Base-by-base conservation (phyloP, 2,113 vertebrate species). In the Clarias magur region DNA sequence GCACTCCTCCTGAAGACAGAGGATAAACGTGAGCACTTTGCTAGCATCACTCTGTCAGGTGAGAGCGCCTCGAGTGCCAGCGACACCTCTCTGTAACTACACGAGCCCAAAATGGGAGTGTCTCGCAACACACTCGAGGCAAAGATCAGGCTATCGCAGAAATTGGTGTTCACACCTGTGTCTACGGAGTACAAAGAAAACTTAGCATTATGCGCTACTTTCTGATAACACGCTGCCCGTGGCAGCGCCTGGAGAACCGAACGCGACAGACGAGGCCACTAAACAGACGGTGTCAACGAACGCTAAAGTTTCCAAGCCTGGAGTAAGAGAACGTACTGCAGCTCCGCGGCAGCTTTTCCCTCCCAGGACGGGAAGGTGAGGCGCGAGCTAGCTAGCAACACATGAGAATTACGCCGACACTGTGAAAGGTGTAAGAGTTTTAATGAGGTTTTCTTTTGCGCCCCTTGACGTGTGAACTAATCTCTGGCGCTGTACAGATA, bases 71-170 rank as follows among this genome's bases (percentile, higher is more conserved):
- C 34, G 60, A 48, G 42, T 70, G 63, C 56, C 53, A 38, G 62
- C 0, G 62, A 78, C 75, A 85, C 65, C 75, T 54, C 67, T 73
- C n/a, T 21, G 70, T 88, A 57, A 59, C 78, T 63, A 80, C 79
- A 56, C 42, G 83, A 80, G 48, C 57, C 78, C 56, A 27, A 73
- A 79, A 48, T 57, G 12, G 10, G 83, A 76, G 62, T 10, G 53
- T 76, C 79, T 88, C 80, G 75, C 57, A 57, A 70, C 19, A 72
- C 34, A 88, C 86, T 70, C 23, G n/a, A 57, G 17, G 53, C 59
- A 60, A 59, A 89, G 91, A 89, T n/a, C 86, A 87, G 92, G 88
- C 88, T 78, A 90, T 73, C 54, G 15, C 78, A 82, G 75, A 57
- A 76, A 75, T 81, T 86, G 86, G 68, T 53, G 38, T 83, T 63